Percentiles rank a stretch among this genome's conserved stretches.
These are phyloP conservation scores for Thryonomys swinderianus DNA, from an alignment of 2,113 vertebrate species.

Conservation along the genomic window DNA sequence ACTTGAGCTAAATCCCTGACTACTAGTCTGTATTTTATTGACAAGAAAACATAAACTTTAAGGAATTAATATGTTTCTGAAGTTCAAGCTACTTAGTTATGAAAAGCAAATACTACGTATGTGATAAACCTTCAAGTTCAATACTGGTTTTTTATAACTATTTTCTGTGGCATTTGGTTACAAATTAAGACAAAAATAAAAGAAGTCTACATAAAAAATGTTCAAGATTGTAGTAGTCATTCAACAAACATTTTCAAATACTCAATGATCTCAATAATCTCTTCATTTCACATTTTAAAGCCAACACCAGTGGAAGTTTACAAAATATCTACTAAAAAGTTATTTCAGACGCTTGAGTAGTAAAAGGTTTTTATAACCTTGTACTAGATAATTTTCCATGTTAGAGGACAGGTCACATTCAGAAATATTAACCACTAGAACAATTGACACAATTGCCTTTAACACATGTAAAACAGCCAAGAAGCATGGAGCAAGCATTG, in stretches of 20 bases:
- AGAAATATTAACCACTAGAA: background rate
- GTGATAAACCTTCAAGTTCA: rapidly evolving
- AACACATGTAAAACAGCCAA: background rate
- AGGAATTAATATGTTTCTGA: background rate
- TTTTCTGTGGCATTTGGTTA: background rate
- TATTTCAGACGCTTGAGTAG: background rate
- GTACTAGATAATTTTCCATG: background rate
- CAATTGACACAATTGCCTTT: background rate
- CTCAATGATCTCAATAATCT: background rate
- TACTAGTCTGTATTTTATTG: background rate
- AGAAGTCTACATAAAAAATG: background rate
- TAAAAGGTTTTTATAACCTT: background rate
- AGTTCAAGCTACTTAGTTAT: background rate
- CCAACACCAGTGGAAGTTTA: background rate
- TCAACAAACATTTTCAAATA: background rate
- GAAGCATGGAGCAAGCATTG: background rate
- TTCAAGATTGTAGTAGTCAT: background rate
- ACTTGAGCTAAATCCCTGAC: too few relatives aligned
- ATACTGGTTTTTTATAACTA: background rate
- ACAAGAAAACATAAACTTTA: background rate
- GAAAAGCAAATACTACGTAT: background rate
- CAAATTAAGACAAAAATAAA: background rate
- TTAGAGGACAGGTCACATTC: background rate
- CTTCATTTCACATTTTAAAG: background rate
- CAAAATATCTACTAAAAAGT: background rate